Conservation (phyloP, 2,888 invertebrate genomes). For the Aporophyla lueneburgensis region DNA sequence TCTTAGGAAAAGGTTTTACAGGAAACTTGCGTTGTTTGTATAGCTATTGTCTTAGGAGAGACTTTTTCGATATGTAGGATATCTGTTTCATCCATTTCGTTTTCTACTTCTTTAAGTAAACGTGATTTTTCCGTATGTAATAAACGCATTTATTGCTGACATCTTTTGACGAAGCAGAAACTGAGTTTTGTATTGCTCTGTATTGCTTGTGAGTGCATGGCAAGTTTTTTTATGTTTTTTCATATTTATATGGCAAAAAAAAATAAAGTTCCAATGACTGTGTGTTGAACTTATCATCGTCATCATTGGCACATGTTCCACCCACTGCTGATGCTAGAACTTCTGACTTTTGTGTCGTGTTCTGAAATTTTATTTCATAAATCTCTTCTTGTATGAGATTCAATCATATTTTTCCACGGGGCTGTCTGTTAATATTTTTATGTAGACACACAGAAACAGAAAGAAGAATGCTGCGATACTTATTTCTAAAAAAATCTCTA, state of each 20-base stretch:
- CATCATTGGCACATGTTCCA: background rate
- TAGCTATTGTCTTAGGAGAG: constrained; percentile 9
- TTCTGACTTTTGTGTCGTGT: background rate
- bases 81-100: background rate
- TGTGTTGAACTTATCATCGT: too few relatives aligned
- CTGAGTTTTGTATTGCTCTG: background rate
- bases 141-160: background rate
- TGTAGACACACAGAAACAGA: too few relatives aligned
- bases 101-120: background rate
- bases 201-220: too few relatives aligned
- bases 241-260: too few relatives aligned
- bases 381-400: background rate
- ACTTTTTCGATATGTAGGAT: background rate
- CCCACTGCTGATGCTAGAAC: background rate
- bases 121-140: background rate
- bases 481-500: too few relatives aligned
- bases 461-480: too few relatives aligned
- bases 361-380: background rate
- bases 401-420: background rate
- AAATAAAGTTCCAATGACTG: too few relatives aligned
- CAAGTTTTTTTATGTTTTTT: too few relatives aligned
- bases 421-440: background rate
- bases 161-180: background rate
- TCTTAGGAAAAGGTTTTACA: constrained; percentile 13
- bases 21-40: background rate